A percentile compares a stretch with the other conserved stretches of the same genome.
Evolutionary conservation across 2,797 vertebrate genomes (phyloP).

Genomic region (Notamacropus eugenii): DNA sequence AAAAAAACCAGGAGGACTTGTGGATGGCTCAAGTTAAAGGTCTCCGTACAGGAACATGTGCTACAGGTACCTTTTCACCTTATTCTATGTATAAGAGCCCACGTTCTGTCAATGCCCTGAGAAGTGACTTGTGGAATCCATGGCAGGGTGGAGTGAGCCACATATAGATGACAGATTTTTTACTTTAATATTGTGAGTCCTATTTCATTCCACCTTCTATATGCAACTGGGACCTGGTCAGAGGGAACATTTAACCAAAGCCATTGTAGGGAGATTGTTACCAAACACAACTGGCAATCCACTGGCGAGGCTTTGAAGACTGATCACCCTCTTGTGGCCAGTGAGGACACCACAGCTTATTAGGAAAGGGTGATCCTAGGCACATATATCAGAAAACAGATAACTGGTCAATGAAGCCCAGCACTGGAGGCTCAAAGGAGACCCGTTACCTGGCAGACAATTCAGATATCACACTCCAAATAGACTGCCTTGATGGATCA

Average conservation of each 20-base stretch:
- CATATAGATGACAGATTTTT: neutral
- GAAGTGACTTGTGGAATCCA: neutral
- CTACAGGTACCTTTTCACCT: neutral
- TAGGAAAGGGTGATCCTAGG: neutral
- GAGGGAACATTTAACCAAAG: neutral
- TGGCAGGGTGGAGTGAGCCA: neutral
- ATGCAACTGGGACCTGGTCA: neutral
- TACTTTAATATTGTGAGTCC: neutral
- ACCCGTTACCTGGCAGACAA: neutral
- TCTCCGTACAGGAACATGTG: neutral
- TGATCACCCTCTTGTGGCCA: neutral
- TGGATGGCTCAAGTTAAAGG: neutral
- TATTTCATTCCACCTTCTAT: neutral
- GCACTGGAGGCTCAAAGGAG: neutral
- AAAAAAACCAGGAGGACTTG: neutral
- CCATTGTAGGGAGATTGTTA: neutral
- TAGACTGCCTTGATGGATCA: neutral
- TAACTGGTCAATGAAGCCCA: neutral
- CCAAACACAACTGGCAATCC: neutral
- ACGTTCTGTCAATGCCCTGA: neutral
- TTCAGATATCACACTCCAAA: neutral
- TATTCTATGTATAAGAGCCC: neutral
- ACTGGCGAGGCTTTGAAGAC: neutral
- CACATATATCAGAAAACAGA: neutral
- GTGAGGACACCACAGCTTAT: neutral